Evolutionary conservation across 2,797 vertebrate species (phyloP), one percentile per base, ranked within the genome.

Genomic region (Acanthurus lineatus): DNA sequence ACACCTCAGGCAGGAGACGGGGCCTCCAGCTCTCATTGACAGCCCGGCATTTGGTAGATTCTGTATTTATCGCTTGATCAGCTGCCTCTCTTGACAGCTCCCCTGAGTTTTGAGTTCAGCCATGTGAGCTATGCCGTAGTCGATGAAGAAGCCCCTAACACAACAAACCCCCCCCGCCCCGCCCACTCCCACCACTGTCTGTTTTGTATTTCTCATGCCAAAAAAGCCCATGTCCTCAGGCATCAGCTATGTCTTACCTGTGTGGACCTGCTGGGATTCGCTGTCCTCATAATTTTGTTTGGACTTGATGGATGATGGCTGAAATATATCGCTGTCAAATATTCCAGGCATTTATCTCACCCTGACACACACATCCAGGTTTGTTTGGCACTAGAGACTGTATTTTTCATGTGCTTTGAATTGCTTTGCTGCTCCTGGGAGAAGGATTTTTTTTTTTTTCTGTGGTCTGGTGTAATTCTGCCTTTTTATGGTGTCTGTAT

Each of bases 261-360:
- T 83, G 73, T 69, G 76, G 83, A 88, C 91, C 89, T 89, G 89
- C 79, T 78, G 88, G 89, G 81, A 89, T 83, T 88, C 83, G 76
- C 84, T 88, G 82, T 91, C 90, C 82, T 87, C 79, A 72, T 89
- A 92, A 90, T 89, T 88, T 87, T 71, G 88, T 90, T 91, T 88
- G 77, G 83, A 81, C 70, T 79, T 88, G 90, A 93, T 87, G 81
- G 85, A 92, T 89, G 91, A 89, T 75, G 86, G 83, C 58, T 84
- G 89, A 87, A 88, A 90, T 88, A 81, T 70, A 83, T 72, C n/a
- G 8, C 82, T 83, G 83, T 90, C 90, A 92, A 86, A 89, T 89
- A 88, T 91, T 83, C 58, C 56, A 75, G 84, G 84, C 88, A 90
- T 94, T 89, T 78, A 84, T 89, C 84, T 88, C 75, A 52, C 68